phyloP scores from a whole-genome alignment of 1,140 invertebrate species.

The Caerostris extrusa region DNA sequence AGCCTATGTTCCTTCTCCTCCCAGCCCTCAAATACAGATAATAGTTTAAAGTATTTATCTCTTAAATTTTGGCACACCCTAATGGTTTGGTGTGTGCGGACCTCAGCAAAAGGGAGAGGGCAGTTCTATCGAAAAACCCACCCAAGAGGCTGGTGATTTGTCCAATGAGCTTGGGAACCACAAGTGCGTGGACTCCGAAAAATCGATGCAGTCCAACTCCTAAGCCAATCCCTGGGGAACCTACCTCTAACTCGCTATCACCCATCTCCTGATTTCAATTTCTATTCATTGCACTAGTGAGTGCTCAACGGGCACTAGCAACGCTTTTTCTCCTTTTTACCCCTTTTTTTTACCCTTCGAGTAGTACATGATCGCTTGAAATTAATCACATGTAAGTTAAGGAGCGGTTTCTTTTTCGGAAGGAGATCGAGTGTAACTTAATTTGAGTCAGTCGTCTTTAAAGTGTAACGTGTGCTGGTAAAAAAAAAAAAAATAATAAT shows the following conservation, averaged over 20 bases:
- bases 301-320: constrained; percentile 9
- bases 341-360: constrained; percentile 11
- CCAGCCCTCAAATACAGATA: background rate
- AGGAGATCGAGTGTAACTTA: constrained; percentile 46
- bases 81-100: constrained; percentile 10
- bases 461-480: constrained; percentile 11
- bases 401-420: constrained; percentile 53
- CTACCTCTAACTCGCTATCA: constrained; percentile 65
- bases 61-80: constrained; percentile 39
- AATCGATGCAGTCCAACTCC: constrained; percentile 72
- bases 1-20: background rate
- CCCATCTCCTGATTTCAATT: constrained; percentile 69
- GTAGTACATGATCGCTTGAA: constrained; percentile 49
- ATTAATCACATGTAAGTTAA: constrained; percentile 50
- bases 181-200: constrained; percentile 70
- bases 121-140: constrained; percentile 72
- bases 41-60: constrained; percentile 36
- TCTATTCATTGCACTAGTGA: constrained; percentile 68
- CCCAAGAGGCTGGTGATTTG: constrained; percentile 76
- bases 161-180: constrained; percentile 77
- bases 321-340: background rate
- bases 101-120: constrained; percentile 13
- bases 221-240: constrained; percentile 72
- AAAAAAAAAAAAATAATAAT: background rate
- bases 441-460: constrained; percentile 44